These are phyloP conservation scores for Diarsia rubi DNA, from an alignment of 2,888 invertebrate species.

Conservation along the genomic window DNA sequence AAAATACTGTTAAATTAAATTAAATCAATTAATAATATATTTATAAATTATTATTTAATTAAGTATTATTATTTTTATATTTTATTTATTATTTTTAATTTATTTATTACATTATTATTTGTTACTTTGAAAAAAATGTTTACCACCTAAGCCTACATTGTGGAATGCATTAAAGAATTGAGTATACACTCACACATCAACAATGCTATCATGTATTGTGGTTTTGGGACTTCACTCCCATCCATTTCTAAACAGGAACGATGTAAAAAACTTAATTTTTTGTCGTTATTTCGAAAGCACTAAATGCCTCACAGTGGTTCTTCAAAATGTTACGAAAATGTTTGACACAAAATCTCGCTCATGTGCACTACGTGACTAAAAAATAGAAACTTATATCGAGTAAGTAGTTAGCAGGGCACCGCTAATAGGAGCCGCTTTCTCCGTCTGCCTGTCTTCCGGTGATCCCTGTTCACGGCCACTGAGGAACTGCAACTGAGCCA, in stretches of 20 bases:
- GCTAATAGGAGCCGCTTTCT: constrained; percentile 47
- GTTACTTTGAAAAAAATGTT: no score
- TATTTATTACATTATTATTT: no score
- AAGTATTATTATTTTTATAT: no score
- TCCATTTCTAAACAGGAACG: background rate
- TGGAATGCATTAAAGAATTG: no score
- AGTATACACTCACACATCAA: background rate
- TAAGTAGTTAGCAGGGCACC: constrained; percentile 45
- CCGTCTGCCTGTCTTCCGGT: constrained; percentile 37
- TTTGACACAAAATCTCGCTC: background rate
- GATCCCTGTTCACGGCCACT: constrained; percentile 14
- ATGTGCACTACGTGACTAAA: background rate
- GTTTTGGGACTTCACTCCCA: background rate
- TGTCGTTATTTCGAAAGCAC: background rate
- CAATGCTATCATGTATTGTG: background rate
- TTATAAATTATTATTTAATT: no score
- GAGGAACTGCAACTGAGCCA: background rate
- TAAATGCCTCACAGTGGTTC: background rate
- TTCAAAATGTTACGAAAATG: background rate
- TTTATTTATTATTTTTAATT: no score
- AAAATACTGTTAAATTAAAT: no score
- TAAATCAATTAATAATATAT: no score
- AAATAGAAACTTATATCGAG: constrained; percentile 23
- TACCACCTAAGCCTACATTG: no score
- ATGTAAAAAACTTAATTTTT: background rate